Evolutionary conservation across 64 coral and sea anemone species (phyloP).

Genomic region (Montipora cactus): DNA sequence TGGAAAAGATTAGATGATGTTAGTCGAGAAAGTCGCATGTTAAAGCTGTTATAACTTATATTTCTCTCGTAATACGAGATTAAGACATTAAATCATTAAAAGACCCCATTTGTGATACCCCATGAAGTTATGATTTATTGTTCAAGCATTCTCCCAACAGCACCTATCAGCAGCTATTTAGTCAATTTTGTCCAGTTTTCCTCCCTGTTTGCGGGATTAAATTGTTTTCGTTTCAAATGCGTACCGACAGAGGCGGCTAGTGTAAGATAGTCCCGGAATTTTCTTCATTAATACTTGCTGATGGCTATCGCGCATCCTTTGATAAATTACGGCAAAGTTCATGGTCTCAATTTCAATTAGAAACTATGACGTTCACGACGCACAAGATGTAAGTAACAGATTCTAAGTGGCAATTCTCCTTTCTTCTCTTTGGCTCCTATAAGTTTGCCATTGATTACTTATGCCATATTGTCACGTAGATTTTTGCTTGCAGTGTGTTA

Average conservation of each 20-base stretch:
- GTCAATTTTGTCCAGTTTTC: slow-evolving; percentile 35
- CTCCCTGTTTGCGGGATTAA: slow-evolving; percentile 47
- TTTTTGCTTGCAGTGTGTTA: not conserved
- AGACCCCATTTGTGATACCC: slow-evolving; percentile 15
- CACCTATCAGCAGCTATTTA: slow-evolving; percentile 58
- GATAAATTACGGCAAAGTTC: slow-evolving; percentile 29
- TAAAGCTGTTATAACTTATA: slow-evolving; percentile 6
- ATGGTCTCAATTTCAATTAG: not conserved
- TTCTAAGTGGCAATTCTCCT: not conserved
- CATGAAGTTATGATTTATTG: slow-evolving; percentile 26
- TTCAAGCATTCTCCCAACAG: not conserved
- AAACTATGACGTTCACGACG: not conserved
- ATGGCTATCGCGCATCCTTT: slow-evolving; percentile 27
- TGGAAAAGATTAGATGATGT: not conserved
- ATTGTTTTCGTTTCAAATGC: slow-evolving; percentile 53
- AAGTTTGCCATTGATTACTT: not conserved
- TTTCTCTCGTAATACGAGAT: slow-evolving; percentile 22
- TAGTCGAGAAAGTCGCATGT: not conserved
- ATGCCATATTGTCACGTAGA: not conserved
- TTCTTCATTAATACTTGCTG: slow-evolving; percentile 28
- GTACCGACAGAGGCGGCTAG: slow-evolving; percentile 36
- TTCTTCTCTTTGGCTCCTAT: not conserved
- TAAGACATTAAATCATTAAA: slow-evolving; percentile 9
- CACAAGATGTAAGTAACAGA: not conserved
- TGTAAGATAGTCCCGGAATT: slow-evolving; percentile 45